Percentiles rank a stretch among this genome's conserved stretches.
These are phyloP conservation scores for Cheilosia variabilis DNA, from an alignment of 2,888 invertebrate genomes.

Conservation along the genomic window DNA sequence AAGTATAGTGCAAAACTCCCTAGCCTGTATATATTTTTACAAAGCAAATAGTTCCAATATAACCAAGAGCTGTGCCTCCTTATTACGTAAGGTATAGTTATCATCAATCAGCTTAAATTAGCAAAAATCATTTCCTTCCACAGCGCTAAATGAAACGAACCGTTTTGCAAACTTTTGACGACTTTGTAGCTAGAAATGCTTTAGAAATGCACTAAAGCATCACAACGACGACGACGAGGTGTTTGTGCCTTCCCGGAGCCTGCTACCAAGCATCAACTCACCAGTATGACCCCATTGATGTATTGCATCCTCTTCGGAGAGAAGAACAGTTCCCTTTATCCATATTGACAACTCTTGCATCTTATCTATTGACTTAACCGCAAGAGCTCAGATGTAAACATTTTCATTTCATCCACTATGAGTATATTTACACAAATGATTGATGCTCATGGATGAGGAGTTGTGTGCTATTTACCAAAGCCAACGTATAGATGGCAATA, in stretches of 20 bases:
- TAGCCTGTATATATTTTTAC: too few species aligned
- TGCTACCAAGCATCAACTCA: background rate
- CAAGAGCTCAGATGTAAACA: conserved; percentile 61
- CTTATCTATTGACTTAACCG: conserved; percentile 62
- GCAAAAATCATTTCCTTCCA: background rate
- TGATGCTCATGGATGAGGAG: conserved; percentile 50
- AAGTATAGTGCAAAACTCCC: too few species aligned
- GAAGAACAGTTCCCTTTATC: conserved; percentile 26
- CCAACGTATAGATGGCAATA: conserved; percentile 24
- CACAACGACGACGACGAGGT: background rate
- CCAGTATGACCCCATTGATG: conserved; percentile 38
- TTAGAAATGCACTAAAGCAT: background rate
- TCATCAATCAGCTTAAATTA: background rate
- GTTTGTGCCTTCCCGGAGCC: background rate
- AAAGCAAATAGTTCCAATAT: too few species aligned
- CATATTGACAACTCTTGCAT: conserved; percentile 7
- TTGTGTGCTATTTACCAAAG: conserved; percentile 41
- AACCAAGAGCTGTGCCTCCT: too few species aligned
- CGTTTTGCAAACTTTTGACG: background rate
- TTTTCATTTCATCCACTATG: conserved; percentile 54
- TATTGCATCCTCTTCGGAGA: conserved; percentile 19
- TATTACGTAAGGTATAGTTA: too few species aligned
- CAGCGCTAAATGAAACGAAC: background rate
- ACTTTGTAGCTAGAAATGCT: background rate
- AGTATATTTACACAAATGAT: conserved; percentile 73